Percentiles rank a stretch among this genome's conserved stretches.
Conservation (phyloP, 2,113 vertebrate species). For the Pelecanus crispus region DNA sequence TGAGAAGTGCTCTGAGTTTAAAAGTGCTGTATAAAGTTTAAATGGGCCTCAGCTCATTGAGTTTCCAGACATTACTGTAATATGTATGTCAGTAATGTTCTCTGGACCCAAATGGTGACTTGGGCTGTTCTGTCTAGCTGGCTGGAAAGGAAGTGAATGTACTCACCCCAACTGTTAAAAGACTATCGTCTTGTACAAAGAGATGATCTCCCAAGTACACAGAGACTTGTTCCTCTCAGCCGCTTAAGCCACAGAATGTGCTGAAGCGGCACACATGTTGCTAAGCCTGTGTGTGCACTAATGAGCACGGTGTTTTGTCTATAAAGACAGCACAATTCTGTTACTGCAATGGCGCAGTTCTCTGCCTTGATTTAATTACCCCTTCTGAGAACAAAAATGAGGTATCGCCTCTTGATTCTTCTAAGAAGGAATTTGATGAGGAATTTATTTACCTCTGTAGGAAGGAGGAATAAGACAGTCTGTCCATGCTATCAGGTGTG, state of each 20-base stretch:
- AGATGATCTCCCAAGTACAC: accelerated
- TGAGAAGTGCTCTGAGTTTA: not conserved
- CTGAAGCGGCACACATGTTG: not conserved
- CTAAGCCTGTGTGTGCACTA: not conserved
- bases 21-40: not conserved
- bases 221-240: not conserved
- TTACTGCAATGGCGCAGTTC: not conserved
- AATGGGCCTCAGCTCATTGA: not conserved
- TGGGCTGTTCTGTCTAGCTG: not conserved
- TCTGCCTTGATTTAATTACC: not conserved
- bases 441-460: not conserved
- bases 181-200: not conserved
- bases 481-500: not conserved
- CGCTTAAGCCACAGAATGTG: not conserved
- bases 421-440: not conserved
- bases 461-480: not conserved
- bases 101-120: not conserved
- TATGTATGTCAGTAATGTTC: not conserved
- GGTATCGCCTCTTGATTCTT: not conserved
- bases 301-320: not conserved
- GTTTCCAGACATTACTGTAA: not conserved
- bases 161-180: not conserved
- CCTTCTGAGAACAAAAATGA: not conserved
- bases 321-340: not conserved
- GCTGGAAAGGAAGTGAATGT: not conserved